A percentile compares a stretch with the other conserved stretches of the same genome.
Evolutionary conservation across 2,888 invertebrate genomes (phyloP).

Genomic region (Cistogaster globosa): DNA sequence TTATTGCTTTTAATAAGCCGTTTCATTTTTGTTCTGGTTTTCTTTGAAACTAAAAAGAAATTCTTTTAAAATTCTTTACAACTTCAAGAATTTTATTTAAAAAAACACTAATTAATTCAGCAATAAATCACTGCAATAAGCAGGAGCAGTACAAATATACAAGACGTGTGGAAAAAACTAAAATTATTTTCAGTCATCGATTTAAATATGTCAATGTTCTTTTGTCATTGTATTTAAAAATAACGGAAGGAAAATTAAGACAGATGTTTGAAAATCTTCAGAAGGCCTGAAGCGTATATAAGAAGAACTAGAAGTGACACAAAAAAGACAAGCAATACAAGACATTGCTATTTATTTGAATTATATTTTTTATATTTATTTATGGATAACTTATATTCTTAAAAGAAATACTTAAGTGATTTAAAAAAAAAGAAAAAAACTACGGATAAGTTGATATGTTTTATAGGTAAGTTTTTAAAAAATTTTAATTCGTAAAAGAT

Average conservation of each 20-base stretch:
- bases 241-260: neutral
- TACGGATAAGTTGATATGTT: too few species aligned
- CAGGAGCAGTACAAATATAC: neutral
- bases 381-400: too few species aligned
- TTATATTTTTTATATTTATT: too few species aligned
- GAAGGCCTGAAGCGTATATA: neutral
- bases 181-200: constrained; percentile 57
- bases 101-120: constrained; percentile 67
- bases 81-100: constrained; percentile 55
- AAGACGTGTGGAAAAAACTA: neutral
- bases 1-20: constrained; percentile 30
- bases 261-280: constrained; percentile 34
- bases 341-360: too few species aligned
- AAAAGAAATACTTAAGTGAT: too few species aligned
- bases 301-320: neutral
- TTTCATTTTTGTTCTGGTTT: constrained; percentile 10
- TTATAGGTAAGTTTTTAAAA: too few species aligned
- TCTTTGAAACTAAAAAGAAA: neutral
- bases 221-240: neutral
- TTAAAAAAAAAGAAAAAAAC: too few species aligned
- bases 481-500: too few species aligned
- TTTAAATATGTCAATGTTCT: constrained; percentile 42
- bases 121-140: constrained; percentile 58
- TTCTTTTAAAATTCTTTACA: constrained; percentile 40
- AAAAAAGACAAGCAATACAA: too few species aligned